These are phyloP conservation scores for Leucophenga maculata DNA, from an alignment of 2,888 invertebrate species.

Conservation along the genomic window DNA sequence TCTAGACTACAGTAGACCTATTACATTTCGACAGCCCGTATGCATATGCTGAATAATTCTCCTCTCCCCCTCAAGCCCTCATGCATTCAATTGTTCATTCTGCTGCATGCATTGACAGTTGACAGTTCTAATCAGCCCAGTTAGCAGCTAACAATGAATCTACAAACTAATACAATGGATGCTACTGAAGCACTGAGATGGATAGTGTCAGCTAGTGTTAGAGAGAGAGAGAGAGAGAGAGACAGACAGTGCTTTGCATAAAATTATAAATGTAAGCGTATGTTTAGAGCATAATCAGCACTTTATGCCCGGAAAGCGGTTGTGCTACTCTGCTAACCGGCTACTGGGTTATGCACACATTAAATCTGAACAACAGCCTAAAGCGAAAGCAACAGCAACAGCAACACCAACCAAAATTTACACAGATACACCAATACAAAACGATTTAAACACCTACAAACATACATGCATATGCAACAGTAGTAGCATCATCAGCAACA, in stretches of 20 bases:
- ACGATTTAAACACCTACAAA: neutral
- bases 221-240: neutral
- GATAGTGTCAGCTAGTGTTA: neutral
- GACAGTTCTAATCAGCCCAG: neutral
- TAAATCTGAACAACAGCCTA: neutral
- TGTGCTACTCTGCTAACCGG: neutral
- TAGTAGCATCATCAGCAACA: neutral
- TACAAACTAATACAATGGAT: neutral
- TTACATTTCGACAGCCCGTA: no score
- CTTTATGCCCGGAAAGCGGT: conserved; percentile 3
- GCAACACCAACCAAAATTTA: neutral
- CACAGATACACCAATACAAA: no score
- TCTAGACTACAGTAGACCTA: no score
- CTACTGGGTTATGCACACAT: conserved; percentile 14
- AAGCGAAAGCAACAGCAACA: neutral
- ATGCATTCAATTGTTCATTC: no score
- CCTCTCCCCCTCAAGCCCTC: no score
- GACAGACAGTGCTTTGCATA: neutral
- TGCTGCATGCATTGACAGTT: neutral
- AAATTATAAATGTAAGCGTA: conserved; percentile 12
- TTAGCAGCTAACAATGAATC: neutral
- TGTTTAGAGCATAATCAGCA: conserved; percentile 13
- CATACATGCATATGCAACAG: neutral
- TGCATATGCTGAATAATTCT: no score
- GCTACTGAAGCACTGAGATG: neutral